These are phyloP conservation scores for Hoplostethus atlanticus DNA, from an alignment of 2,797 vertebrate species.

Conservation along the genomic window DNA sequence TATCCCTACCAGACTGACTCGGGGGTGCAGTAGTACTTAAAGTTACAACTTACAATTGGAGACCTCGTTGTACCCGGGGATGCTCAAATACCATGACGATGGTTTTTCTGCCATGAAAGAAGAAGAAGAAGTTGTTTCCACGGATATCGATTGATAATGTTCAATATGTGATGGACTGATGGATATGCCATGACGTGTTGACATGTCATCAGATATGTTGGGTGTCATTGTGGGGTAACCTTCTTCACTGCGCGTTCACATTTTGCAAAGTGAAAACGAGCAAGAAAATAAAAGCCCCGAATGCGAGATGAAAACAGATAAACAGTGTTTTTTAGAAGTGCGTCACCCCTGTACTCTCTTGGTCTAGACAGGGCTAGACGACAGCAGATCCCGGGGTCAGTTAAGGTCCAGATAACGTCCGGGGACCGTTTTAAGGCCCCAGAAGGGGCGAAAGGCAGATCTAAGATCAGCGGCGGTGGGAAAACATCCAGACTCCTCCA, in stretches of 20 bases:
- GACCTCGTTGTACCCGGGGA: constrained; percentile 14
- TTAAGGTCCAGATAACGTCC: background rate
- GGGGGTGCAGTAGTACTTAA: constrained; percentile 24
- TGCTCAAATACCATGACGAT: constrained; percentile 1
- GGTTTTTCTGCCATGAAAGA: constrained; percentile 2
- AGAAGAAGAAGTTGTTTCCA: background rate
- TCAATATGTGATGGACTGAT: background rate
- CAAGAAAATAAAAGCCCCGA: background rate
- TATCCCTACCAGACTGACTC: constrained; percentile 45
- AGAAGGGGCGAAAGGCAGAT: constrained; percentile 15
- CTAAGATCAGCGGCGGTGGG: constrained; percentile 18
- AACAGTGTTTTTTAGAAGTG: background rate
- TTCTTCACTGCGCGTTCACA: no score
- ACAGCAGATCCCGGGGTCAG: constrained; percentile 4
- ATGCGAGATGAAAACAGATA: background rate
- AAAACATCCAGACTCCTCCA: constrained; percentile 31
- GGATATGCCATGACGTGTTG: background rate
- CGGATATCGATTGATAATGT: background rate
- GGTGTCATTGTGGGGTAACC: background rate
- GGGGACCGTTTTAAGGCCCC: background rate
- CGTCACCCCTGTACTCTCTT: background rate
- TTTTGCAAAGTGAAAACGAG: background rate
- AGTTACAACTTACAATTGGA: constrained; percentile 9
- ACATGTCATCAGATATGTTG: no score
- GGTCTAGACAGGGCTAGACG: background rate